A percentile compares a stretch with the other conserved stretches of the same genome.
Evolutionary conservation across 2,797 vertebrate genomes (phyloP).

Genomic region (Cercopithecus mitis): DNA sequence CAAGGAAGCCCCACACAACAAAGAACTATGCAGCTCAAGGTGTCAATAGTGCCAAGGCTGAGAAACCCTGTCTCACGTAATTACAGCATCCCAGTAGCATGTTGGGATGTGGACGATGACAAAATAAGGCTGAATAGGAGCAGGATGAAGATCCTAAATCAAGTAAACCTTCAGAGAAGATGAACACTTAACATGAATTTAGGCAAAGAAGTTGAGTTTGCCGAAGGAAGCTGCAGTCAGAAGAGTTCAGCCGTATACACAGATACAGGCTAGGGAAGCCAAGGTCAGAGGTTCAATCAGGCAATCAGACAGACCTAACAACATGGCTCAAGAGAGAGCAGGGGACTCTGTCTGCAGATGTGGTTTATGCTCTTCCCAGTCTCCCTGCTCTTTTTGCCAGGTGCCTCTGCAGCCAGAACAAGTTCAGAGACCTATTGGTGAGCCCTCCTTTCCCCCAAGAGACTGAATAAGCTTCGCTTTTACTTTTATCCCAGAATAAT

Average conservation of each 20-base stretch:
- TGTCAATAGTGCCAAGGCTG: neutral
- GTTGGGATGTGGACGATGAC: neutral
- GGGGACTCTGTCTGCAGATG: neutral
- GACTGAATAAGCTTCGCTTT: neutral
- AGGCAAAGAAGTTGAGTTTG: neutral
- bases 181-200: neutral
- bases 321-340: neutral
- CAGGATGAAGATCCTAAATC: neutral
- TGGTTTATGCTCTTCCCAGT: too few relatives aligned
- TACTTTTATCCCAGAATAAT: neutral
- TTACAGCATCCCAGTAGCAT: neutral
- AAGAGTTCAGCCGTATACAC: neutral
- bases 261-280: neutral
- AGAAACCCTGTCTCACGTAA: neutral
- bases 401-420: neutral
- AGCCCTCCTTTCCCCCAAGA: neutral
- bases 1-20: neutral
- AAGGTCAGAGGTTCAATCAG: neutral
- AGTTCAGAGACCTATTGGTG: neutral
- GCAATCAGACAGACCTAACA: neutral
- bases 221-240: neutral
- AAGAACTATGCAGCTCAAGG: neutral
- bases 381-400: neutral
- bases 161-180: neutral
- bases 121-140: neutral